Percentiles rank a stretch among this genome's conserved stretches.
Conservation (phyloP, 1,140 invertebrate species). For the Zaprionus africanus region DNA sequence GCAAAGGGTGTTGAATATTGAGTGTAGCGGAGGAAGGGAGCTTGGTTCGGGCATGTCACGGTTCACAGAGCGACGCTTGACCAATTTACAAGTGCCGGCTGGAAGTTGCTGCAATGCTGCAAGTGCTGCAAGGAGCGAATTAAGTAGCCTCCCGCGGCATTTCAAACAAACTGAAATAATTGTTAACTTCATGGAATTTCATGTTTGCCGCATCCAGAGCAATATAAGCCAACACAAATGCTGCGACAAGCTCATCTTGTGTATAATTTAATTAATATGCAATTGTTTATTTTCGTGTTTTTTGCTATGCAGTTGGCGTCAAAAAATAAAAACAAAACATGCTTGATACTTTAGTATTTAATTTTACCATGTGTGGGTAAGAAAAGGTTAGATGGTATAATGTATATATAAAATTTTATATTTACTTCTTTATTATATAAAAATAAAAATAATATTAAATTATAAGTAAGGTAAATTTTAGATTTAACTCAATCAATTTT, state of each 20-base stretch:
- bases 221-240: slow-evolving; percentile 31
- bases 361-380: slow-evolving; percentile 12
- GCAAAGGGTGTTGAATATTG: slow-evolving; percentile 9
- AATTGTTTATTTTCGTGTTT: slow-evolving; percentile 37
- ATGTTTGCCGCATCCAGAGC: slow-evolving; percentile 24
- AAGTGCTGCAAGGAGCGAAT: slow-evolving; percentile 2
- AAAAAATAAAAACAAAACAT: slow-evolving; percentile 11
- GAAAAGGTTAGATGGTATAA: too few species aligned
- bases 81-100: slow-evolving; percentile 49
- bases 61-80: slow-evolving; percentile 50
- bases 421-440: too few species aligned
- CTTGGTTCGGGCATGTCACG: neutral
- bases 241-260: slow-evolving; percentile 22
- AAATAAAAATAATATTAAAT: too few species aligned
- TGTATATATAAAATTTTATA: too few species aligned
- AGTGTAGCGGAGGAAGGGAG: neutral
- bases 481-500: too few species aligned
- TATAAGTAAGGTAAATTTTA: too few species aligned
- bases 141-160: slow-evolving; percentile 20
- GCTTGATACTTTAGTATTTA: slow-evolving; percentile 17
- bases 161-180: slow-evolving; percentile 36
- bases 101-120: neutral
- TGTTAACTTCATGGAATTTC: slow-evolving; percentile 42
- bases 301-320: neutral
- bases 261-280: slow-evolving; percentile 62